Base-by-base conservation (phyloP, 2,888 invertebrate genomes). In the Meiosimyza platycephala region DNA sequence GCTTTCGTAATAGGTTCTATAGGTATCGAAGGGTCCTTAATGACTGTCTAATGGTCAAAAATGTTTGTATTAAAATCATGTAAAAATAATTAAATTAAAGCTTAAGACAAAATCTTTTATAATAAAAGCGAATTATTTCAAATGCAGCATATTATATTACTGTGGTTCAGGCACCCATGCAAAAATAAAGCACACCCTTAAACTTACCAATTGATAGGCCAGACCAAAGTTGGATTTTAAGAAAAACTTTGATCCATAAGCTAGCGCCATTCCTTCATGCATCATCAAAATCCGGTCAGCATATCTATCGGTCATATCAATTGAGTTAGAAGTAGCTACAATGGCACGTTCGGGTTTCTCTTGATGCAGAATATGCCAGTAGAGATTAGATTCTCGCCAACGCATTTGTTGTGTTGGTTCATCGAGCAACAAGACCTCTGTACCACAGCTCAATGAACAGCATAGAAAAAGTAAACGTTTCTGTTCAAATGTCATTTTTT, bases 211-310 rank as follows among this genome's bases (percentile, higher is more conserved):
- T 78, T 93, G 93, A 85, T 95, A 95, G 0, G 93, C 94, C 55
- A 92, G 91, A 50, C 94, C 95, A 84, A 93, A 95, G 86, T 92
- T 92, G 76, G 92, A 91, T 84, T 95, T 95, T 63, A 96, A 88
- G 83, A 91, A 95, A 83, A 92, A 93, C 5, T 94, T 92, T 0
- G 93, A 92, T 6, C 95, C 95, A 77, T 92, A 92, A 80, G 95
- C 95, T 80, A 93, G 92, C 57, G 95, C 86, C 13, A 90, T 89
- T 1, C 95, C 95, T 72, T 91, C 90, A 2, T 93, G 91, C 91
- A 96, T 92, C 70, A 96, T 94, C n/a, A 94, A 95, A 75, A 96
- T 93, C 65, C 95, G 89, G 86, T 96, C 95, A 0, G 94, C 95
- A 2, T 95, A 88, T 71, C 92, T 88, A 83, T 95, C 95, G 2